Evolutionary conservation across 1,140 invertebrate species (phyloP), one percentile per base, ranked within the genome.

Genomic region (Papilio polytes): DNA sequence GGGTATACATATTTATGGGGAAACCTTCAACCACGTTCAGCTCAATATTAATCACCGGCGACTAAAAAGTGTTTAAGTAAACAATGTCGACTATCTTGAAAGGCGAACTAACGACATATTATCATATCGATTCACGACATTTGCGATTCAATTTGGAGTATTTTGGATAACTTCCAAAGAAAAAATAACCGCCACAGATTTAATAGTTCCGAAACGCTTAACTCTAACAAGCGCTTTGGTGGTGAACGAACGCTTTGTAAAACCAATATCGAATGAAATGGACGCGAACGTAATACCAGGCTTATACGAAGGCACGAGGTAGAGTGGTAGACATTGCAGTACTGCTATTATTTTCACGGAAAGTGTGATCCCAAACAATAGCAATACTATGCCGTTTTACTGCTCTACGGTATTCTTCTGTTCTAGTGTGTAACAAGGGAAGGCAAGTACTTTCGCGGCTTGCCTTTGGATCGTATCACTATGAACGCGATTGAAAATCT

Each of bases 221-320:
- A 26, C 59, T 63, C 10, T 26, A 26, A 70, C 26, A 31, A 70
- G 22, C 63, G 59, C 59, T 63, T 26, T 63, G 63, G 13, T 70
- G 63, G 22, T 36, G 63, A 18, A 70, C 59, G 59, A 63, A 70
- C 63, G 26, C 12, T 70, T 70, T 70, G 26, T 70, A 36, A 70
- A 70, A 31, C 63, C 63, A 70, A 70, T 70, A 70, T 70, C 63
- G 26, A 36, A 70, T 70, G 63, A 70, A 70, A 70, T 70, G 63
- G 26, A 36, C 26, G 26, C 63, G 63, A 8, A 70, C 26, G 26
- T 48, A 20, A n/a, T 18, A 18, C 53, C 20, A 2, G n/a, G n/a
- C n/a, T 56, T 18, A 9, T 2, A 56, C 8, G 7, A 20, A 9
- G 8, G 9, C 7, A 13, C 46, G 13, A 48, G 46, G 46, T 48